Base-by-base conservation (phyloP, 2,797 vertebrate genomes). In the Sebastes alutus region DNA sequence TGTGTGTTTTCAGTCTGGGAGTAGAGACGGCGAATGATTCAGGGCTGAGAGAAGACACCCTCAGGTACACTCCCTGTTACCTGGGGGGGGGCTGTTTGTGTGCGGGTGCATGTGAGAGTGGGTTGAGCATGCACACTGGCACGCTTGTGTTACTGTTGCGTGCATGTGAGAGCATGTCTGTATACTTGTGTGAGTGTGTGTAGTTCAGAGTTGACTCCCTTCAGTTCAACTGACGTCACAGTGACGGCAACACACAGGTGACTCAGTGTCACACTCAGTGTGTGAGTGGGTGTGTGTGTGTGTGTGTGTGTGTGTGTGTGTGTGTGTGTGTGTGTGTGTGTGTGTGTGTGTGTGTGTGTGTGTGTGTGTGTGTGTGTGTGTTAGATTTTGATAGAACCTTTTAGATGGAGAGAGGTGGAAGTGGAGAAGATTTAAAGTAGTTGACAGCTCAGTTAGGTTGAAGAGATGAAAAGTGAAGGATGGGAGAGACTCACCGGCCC, bases 1-100 rank as follows among this genome's bases (percentile, higher is more conserved):
- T 71, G 68, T 75, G 20, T 73, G 70, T 85, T 85, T 84, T 81
- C 52, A 76, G 54, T 81, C 67, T 77, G 14, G 32, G 22, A 71
- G 23, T 13, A 30, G 16, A 70, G 38, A 49, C 6, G 7, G 12
- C 13, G 13, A 29, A 38, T 16, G 65, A 78, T 70, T 66, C 33
- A 29, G 11, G 8, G 52, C 42, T n/a, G 33, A 23, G 35, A 27
- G 32, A 25, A 68, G 58, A 87, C 61, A 18, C 20, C 52, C 22
- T 49, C 18, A 30, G 70, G 61, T 66, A 25, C 22, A 25, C 27
- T 58, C 29, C 32, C 33, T 46, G 7, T 67, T 33, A 81, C 60
- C 61, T 35, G 46, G 46, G 18, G 52, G 52, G 35, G 0, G 0
- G 2, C 16, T 27, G 10, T 20, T 46, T 72, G 59, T 73, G 56